Conservation (phyloP, 2,888 invertebrate species). For the Caprella mutica region DNA sequence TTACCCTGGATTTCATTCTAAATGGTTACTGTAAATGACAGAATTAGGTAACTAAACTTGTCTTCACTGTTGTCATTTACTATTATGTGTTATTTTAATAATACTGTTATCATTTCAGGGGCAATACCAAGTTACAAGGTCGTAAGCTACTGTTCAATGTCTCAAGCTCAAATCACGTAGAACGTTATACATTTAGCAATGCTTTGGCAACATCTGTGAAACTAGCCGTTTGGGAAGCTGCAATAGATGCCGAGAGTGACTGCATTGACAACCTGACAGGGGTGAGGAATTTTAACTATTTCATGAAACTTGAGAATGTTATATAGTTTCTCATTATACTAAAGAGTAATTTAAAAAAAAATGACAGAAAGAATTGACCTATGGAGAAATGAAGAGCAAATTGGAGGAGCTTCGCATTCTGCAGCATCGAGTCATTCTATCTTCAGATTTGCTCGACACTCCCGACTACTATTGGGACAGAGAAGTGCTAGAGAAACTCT, state of each 20-base stretch:
- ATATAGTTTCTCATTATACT: not conserved
- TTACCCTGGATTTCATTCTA: too few species aligned
- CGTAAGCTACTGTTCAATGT: slow-evolving; percentile 36
- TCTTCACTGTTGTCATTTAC: not conserved
- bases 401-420: slow-evolving; percentile 80
- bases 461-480: slow-evolving; percentile 99
- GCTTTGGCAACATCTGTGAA: slow-evolving; percentile 88
- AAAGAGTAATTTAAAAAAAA: too few species aligned
- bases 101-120: slow-evolving; percentile 3
- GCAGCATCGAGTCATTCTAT: slow-evolving; percentile 78
- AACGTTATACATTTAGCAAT: slow-evolving; percentile 89
- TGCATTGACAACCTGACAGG: slow-evolving; percentile 69
- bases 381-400: slow-evolving; percentile 62
- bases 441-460: slow-evolving; percentile 84
- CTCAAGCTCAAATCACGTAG: slow-evolving; percentile 50
- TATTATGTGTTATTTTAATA: too few species aligned
- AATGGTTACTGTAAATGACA: too few species aligned
- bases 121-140: slow-evolving; percentile 14
- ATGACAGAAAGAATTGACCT: too few species aligned
- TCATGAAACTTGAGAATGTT: not conserved
- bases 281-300: not conserved
- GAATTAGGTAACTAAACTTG: too few species aligned
- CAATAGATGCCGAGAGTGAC: slow-evolving; percentile 68
- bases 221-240: slow-evolving; percentile 85
- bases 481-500: slow-evolving; percentile 72